A percentile compares a stretch with the other conserved stretches of the same genome.
These are phyloP conservation scores for Delichon dasypus DNA, from an alignment of 2,797 vertebrate genomes.

Conservation along the genomic window DNA sequence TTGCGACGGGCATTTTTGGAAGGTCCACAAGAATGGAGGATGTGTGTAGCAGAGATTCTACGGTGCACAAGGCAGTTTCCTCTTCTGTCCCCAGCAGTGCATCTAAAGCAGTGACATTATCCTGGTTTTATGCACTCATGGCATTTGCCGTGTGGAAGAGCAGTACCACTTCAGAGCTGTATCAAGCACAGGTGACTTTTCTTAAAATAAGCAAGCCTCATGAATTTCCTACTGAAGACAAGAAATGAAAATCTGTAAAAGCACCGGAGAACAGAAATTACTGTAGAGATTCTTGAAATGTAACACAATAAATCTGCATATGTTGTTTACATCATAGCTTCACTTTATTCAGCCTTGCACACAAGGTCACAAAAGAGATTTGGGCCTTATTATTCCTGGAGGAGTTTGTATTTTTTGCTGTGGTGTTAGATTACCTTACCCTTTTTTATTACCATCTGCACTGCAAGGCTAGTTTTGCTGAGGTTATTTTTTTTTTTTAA, in stretches of 20 bases:
- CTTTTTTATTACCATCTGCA: slow-evolving; percentile 43
- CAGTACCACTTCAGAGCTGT: background rate
- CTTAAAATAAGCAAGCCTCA: background rate
- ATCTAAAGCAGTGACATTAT: background rate
- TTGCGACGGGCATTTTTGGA: background rate
- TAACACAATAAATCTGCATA: background rate
- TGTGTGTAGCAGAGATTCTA: background rate
- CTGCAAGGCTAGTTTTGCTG: slow-evolving; percentile 35
- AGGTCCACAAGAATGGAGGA: background rate
- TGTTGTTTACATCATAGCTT: background rate
- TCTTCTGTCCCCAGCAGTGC: background rate
- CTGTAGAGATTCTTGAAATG: background rate
- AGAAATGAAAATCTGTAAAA: background rate
- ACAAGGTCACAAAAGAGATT: slow-evolving; percentile 41
- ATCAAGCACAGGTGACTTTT: background rate
- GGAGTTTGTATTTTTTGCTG: background rate
- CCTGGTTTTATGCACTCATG: background rate
- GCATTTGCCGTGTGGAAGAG: background rate
- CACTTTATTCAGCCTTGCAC: background rate
- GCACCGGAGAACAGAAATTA: background rate
- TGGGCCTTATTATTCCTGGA: background rate
- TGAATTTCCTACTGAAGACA: background rate
- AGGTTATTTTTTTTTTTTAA: slow-evolving; percentile 28
- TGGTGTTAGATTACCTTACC: slow-evolving; percentile 26
- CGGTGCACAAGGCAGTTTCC: background rate